Evolutionary conservation across 2,797 vertebrate species (phyloP).

Genomic region (Remorina albescens): DNA sequence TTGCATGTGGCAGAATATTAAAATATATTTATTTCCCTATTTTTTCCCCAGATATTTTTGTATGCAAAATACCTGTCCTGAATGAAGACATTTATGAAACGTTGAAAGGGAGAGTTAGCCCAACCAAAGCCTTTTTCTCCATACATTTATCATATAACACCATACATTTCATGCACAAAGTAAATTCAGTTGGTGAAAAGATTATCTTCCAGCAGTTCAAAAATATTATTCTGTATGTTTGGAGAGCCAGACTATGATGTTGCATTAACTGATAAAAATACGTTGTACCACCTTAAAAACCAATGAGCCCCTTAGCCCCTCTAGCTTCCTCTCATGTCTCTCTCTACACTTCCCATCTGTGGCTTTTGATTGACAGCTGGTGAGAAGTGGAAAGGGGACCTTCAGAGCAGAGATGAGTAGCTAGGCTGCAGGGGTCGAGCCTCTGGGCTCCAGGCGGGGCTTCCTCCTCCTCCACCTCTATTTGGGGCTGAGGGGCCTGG

Average conservation of each 20-base stretch:
- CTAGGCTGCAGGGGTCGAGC: slow-evolving; percentile 71
- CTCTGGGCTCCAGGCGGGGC: slow-evolving; percentile 42
- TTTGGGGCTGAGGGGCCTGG: slow-evolving; percentile 39
- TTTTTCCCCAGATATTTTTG: neutral
- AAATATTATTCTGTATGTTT: neutral
- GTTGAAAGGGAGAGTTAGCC: neutral
- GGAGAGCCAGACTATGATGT: neutral
- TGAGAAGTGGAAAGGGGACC: slow-evolving; percentile 65
- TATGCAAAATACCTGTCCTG: neutral
- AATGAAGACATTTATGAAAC: neutral
- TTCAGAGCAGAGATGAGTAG: slow-evolving; percentile 74
- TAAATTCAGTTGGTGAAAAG: neutral
- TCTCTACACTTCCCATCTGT: slow-evolving; percentile 79
- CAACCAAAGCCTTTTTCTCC: neutral
- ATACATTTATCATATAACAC: too few relatives aligned
- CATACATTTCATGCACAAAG: neutral
- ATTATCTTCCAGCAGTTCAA: neutral
- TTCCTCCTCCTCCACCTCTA: slow-evolving; percentile 46
- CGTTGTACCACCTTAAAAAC: neutral
- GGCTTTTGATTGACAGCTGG: slow-evolving; percentile 82
- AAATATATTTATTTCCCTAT: neutral
- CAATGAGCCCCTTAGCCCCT: neutral
- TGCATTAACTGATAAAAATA: neutral
- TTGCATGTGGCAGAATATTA: neutral
- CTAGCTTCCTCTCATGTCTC: slow-evolving; percentile 43